Percentiles rank a stretch among this genome's conserved stretches.
phyloP scores from a whole-genome alignment of 2,797 vertebrate species.

The Danio tinwini region DNA sequence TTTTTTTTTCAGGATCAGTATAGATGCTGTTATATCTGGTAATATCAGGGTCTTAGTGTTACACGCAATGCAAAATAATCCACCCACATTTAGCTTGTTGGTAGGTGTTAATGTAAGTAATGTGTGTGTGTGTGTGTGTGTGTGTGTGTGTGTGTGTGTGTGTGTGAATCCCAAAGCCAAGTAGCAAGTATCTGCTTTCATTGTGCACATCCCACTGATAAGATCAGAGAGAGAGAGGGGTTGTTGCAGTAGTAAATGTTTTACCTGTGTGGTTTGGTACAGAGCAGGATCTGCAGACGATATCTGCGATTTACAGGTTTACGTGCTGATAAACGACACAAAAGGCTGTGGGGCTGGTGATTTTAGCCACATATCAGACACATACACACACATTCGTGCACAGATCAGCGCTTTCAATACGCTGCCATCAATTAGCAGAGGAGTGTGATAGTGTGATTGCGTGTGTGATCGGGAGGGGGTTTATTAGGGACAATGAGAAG shows the following conservation, averaged over 20 bases:
- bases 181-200: conserved; percentile 72
- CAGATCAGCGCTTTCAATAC: conserved; percentile 87
- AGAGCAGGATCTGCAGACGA: conserved; percentile 87
- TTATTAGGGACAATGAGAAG: conserved; percentile 71
- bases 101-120: neutral
- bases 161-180: conserved; percentile 69
- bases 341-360: conserved; percentile 82
- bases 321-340: conserved; percentile 91
- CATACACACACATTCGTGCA: conserved; percentile 85
- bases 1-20: too few species aligned
- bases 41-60: too few species aligned
- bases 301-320: conserved; percentile 95
- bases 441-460: conserved; percentile 90
- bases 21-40: too few species aligned
- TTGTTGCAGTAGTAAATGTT: conserved; percentile 83
- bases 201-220: conserved; percentile 75
- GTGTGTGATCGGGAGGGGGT: conserved; percentile 61
- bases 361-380: conserved; percentile 82
- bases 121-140: conserved; percentile 55
- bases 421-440: conserved; percentile 91
- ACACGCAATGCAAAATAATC: too few species aligned
- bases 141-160: too few species aligned
- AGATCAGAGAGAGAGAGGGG: conserved; percentile 67
- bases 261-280: conserved; percentile 76
- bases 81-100: too few species aligned